phyloP scores from a whole-genome alignment of 2,888 invertebrate species.

The Rhingia campestris region DNA sequence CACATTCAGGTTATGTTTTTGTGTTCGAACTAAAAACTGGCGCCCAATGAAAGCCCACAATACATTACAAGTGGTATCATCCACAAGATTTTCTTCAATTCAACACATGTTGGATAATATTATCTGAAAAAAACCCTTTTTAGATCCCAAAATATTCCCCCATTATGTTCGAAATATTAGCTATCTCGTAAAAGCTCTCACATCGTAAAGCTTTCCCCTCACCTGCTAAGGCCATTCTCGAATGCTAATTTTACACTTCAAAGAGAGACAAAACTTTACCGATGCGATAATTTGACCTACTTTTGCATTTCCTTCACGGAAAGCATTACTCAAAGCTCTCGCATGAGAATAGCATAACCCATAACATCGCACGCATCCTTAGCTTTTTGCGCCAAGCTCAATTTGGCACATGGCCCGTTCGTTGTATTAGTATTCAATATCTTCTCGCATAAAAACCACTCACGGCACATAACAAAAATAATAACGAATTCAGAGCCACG shows the following conservation, averaged over 20 bases:
- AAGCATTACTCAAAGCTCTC: slow-evolving; percentile 60
- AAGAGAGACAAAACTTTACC: slow-evolving; percentile 40
- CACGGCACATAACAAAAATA: slow-evolving; percentile 61
- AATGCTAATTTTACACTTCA: slow-evolving; percentile 41
- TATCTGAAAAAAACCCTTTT: background rate
- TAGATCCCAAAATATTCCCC: background rate
- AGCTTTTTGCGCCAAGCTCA: slow-evolving; percentile 70
- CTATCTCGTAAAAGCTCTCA: slow-evolving; percentile 38
- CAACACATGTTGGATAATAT: no score
- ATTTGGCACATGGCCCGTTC: slow-evolving; percentile 73
- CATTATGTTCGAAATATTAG: background rate
- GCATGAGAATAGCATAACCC: slow-evolving; percentile 59
- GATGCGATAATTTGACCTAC: slow-evolving; percentile 62
- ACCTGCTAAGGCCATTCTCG: background rate
- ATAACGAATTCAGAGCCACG: slow-evolving; percentile 52
- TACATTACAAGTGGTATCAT: no score
- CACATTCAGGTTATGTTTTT: no score
- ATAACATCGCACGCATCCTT: slow-evolving; percentile 73
- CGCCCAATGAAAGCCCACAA: no score
- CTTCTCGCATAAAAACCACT: slow-evolving; percentile 51
- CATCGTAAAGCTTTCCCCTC: slow-evolving; percentile 23
- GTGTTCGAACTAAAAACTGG: no score
- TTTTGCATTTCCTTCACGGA: slow-evolving; percentile 55
- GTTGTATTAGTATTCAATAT: slow-evolving; percentile 70
- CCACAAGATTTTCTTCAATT: no score